phyloP scores from a whole-genome alignment of 2,113 vertebrate species.

The Jaculus jaculus region DNA sequence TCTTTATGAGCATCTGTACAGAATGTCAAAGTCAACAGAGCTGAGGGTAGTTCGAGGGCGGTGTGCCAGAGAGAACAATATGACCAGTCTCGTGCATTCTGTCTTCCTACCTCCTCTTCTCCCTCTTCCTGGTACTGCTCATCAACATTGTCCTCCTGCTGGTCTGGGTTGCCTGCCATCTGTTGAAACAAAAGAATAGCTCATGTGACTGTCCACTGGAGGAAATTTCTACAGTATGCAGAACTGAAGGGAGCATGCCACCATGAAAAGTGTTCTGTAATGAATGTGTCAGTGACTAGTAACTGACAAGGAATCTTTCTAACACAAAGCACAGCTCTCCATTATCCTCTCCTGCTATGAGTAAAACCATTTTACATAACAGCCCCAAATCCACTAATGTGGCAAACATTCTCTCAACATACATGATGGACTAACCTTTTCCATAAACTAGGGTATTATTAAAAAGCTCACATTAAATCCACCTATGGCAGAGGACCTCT shows the following conservation, averaged over 20 bases:
- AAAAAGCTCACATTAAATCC: neutral
- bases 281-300: neutral
- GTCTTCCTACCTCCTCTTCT: slow-evolving; percentile 92
- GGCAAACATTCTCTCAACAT: neutral
- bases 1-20: neutral
- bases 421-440: neutral
- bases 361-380: neutral
- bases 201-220: neutral
- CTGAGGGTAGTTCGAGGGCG: neutral
- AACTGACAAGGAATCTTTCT: neutral
- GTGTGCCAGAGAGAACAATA: accelerated
- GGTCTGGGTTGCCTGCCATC: slow-evolving; percentile 98
- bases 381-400: neutral
- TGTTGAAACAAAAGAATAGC: slow-evolving; percentile 80
- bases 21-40: neutral
- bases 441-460: neutral
- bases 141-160: slow-evolving; percentile 95
- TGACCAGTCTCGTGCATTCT: no score
- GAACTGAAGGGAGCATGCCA: slow-evolving; percentile 14
- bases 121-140: slow-evolving; percentile 98
- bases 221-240: neutral
- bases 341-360: no score
- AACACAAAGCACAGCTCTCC: neutral
- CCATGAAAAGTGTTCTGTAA: neutral
- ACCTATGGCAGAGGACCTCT: neutral